Evolutionary conservation across 2,113 vertebrate species (phyloP).

Genomic region (Rhinogobius similis): DNA sequence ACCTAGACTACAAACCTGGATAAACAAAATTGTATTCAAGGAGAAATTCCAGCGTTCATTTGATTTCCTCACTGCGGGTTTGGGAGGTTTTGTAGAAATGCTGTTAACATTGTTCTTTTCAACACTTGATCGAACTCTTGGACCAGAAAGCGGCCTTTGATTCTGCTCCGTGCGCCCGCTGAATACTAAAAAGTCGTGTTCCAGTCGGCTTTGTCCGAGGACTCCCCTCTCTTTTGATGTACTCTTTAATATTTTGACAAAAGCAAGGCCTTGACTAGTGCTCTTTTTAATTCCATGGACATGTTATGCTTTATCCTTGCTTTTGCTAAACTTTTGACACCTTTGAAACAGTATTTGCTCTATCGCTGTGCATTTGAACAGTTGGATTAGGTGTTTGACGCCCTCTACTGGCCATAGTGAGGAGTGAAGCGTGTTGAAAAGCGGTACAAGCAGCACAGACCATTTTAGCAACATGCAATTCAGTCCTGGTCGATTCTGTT

Average conservation of each 20-base stretch:
- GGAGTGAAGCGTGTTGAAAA: too few relatives aligned
- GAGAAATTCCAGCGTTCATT: too few relatives aligned
- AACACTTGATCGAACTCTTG: neutral
- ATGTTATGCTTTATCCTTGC: neutral
- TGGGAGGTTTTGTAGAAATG: neutral
- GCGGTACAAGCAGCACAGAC: too few relatives aligned
- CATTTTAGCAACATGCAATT: too few relatives aligned
- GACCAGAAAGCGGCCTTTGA: constrained; percentile 7
- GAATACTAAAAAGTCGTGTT: neutral
- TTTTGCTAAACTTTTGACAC: neutral
- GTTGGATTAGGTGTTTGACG: too few relatives aligned
- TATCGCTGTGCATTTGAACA: too few relatives aligned
- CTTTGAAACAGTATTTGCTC: neutral
- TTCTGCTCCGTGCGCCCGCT: neutral
- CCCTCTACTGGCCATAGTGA: too few relatives aligned
- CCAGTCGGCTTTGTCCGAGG: neutral
- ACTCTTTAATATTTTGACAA: constrained; percentile 3
- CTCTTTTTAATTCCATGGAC: constrained; percentile 4
- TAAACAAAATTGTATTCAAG: too few relatives aligned
- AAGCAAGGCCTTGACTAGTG: neutral
- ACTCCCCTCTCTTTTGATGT: neutral
- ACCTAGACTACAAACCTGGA: too few relatives aligned
- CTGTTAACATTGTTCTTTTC: neutral
- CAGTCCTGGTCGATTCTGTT: too few relatives aligned
- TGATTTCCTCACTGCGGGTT: neutral